A percentile compares a stretch with the other conserved stretches of the same genome.
Conservation (phyloP, 2,113 vertebrate species). For the Arizona elegans region DNA sequence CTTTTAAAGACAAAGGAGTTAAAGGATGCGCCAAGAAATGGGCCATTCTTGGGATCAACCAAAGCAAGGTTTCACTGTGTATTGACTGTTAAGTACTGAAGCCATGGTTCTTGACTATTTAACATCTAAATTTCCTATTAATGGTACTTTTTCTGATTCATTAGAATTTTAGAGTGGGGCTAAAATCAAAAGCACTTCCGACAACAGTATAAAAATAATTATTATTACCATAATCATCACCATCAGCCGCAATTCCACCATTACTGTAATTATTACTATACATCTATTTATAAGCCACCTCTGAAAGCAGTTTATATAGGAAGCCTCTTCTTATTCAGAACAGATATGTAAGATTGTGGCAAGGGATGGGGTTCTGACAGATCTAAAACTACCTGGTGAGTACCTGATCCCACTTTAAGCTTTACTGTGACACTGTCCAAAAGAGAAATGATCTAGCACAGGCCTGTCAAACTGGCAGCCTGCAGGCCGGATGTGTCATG, state of each 20-base stretch:
- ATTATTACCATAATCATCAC: neutral
- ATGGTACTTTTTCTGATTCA: neutral
- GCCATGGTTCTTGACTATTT: conserved; percentile 32
- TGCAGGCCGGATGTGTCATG: fast-evolving
- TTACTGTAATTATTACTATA: neutral
- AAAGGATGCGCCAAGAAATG: conserved; percentile 52
- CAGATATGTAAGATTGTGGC: neutral
- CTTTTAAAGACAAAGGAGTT: conserved; percentile 44
- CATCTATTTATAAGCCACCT: neutral
- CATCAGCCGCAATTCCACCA: neutral
- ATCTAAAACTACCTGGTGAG: neutral
- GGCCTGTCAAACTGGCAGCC: too few relatives aligned
- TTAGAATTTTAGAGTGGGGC: neutral
- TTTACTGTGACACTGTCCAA: neutral
- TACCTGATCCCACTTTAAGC: neutral
- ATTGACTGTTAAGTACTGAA: conserved; percentile 8
- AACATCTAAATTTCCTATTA: conserved; percentile 39
- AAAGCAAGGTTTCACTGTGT: conserved; percentile 37
- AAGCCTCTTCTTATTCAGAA: neutral
- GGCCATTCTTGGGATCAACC: conserved; percentile 3
- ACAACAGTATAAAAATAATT: neutral
- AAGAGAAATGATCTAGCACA: neutral
- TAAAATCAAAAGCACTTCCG: conserved; percentile 16
- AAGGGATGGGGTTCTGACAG: neutral
- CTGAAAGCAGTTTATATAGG: neutral